A percentile compares a stretch with the other conserved stretches of the same genome.
Conservation (phyloP, 2,797 vertebrate genomes). For the Catharus ustulatus region DNA sequence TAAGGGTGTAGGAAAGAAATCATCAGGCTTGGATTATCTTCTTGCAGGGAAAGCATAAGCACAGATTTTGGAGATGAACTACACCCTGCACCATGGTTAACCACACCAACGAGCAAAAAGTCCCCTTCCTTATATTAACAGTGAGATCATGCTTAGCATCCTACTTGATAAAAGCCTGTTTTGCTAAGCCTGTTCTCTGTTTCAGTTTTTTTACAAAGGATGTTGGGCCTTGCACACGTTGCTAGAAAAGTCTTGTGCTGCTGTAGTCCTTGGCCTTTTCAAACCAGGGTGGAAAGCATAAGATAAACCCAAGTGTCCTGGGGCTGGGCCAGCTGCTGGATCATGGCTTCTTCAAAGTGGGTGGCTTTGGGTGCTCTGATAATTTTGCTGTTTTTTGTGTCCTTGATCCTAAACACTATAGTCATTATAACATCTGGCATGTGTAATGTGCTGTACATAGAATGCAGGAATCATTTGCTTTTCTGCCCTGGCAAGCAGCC, state of each 20-base stretch:
- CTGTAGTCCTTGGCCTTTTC: neutral
- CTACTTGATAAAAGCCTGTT: neutral
- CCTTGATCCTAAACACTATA: neutral
- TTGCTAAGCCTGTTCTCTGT: neutral
- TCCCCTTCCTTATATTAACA: neutral
- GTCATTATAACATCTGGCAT: neutral
- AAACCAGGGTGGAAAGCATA: neutral
- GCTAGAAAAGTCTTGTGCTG: neutral
- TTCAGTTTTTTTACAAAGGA: neutral
- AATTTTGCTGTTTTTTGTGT: neutral
- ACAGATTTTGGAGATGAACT: neutral
- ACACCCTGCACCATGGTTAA: neutral
- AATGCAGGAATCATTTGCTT: neutral
- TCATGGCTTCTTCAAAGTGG: neutral
- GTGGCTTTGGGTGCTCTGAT: neutral
- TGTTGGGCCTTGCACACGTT: rapidly evolving
- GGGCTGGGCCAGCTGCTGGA: neutral
- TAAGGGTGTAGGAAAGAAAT: neutral
- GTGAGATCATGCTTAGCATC: neutral
- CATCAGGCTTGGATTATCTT: neutral
- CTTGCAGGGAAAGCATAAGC: neutral
- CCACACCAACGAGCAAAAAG: neutral
- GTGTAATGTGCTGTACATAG: neutral
- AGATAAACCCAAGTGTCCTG: neutral
- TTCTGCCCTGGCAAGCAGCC: neutral